Conservation (phyloP, 2,113 vertebrate genomes). For the Oreocharis arfaki region DNA sequence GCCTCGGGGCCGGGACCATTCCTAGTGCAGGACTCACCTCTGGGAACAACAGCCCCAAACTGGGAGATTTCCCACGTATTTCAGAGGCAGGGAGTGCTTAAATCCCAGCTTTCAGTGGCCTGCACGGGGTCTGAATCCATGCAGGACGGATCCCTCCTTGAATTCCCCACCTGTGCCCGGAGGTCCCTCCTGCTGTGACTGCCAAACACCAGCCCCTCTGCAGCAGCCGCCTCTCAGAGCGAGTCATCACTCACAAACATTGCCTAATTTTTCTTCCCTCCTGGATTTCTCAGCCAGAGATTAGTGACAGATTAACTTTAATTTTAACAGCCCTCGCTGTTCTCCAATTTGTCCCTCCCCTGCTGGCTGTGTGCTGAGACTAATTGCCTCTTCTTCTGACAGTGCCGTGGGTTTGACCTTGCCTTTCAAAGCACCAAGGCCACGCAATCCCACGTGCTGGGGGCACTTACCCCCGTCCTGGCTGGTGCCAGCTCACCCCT, state of each 20-base stretch:
- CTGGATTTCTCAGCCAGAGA: background rate
- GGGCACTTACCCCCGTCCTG: background rate
- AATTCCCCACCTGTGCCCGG: background rate
- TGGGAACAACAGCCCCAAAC: background rate
- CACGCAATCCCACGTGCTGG: background rate
- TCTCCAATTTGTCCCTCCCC: constrained; percentile 45
- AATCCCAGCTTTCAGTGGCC: background rate
- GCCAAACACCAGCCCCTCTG: background rate
- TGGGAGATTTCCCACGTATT: background rate
- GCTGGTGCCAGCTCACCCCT: background rate
- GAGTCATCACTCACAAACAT: background rate
- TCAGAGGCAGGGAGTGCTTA: background rate
- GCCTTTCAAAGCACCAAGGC: background rate
- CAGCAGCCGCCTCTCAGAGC: background rate
- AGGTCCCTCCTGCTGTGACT: background rate
- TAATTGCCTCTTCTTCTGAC: constrained; percentile 44
- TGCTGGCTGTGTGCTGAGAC: constrained; percentile 30
- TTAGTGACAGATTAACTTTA: constrained; percentile 60
- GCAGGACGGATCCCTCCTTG: background rate
- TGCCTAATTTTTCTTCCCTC: background rate
- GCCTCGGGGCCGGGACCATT: background rate
- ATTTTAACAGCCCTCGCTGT: constrained; percentile 52
- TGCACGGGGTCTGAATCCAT: background rate
- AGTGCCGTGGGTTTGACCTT: constrained; percentile 29
- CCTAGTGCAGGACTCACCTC: background rate